phyloP scores from a whole-genome alignment of 2,113 vertebrate species.

The Megaptera novaeangliae region DNA sequence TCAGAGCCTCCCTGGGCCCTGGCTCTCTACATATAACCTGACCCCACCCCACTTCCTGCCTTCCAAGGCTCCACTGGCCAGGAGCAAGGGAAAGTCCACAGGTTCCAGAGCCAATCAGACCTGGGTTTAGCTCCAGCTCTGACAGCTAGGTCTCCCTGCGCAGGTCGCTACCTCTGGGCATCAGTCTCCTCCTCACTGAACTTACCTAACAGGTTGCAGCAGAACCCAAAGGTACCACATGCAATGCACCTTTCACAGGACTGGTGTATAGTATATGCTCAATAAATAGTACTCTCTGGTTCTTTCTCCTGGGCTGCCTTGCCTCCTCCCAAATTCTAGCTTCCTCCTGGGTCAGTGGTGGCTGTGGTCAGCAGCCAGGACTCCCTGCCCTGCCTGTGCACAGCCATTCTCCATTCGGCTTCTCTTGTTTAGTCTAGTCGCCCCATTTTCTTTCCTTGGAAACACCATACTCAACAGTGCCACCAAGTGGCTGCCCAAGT shows the following conservation, averaged over 20 bases:
- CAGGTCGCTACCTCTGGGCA: not conserved
- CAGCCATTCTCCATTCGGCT: not conserved
- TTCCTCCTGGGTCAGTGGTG: not conserved
- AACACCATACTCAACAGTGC: not conserved
- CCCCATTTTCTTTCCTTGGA: not conserved
- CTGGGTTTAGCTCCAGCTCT: not conserved
- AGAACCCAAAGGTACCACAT: not conserved
- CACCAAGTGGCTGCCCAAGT: no score
- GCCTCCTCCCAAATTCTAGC: not conserved
- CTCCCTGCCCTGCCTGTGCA: not conserved
- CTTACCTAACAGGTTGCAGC: not conserved
- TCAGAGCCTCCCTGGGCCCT: constrained; percentile 6
- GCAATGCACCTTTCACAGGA: not conserved
- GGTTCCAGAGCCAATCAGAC: not conserved
- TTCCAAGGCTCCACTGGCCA: not conserved
- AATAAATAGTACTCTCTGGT: not conserved
- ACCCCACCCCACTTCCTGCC: not conserved
- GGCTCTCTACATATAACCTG: not conserved
- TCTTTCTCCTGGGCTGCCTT: not conserved
- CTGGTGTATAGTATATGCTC: not conserved
- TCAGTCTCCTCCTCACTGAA: not conserved
- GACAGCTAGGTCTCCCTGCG: not conserved
- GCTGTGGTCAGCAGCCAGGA: not conserved
- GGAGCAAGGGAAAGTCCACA: not conserved
- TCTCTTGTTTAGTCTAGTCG: not conserved